A percentile compares a stretch with the other conserved stretches of the same genome.
Conservation (phyloP, 2,888 invertebrate genomes). For the Conops quadrifasciatus region DNA sequence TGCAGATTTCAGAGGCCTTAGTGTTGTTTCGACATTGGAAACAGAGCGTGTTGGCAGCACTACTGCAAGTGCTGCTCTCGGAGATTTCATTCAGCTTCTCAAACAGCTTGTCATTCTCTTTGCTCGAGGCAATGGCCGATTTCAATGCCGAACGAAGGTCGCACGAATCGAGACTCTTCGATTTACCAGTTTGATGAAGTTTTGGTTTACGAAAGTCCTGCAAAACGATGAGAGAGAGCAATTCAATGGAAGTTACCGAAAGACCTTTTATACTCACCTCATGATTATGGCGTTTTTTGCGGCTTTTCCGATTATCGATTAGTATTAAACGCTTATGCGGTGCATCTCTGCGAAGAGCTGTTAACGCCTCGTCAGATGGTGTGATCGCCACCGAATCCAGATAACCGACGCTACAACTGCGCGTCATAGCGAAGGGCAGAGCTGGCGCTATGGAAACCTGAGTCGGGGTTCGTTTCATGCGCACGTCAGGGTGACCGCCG, state of each 20-base stretch:
- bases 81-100: constrained; percentile 61
- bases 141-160: constrained; percentile 71
- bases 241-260: not conserved
- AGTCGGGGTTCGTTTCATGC: constrained; percentile 69
- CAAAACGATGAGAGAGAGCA: not conserved
- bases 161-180: constrained; percentile 85
- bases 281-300: constrained; percentile 59
- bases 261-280: constrained; percentile 45
- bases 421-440: constrained; percentile 75
- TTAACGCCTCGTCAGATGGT: constrained; percentile 77
- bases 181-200: constrained; percentile 66
- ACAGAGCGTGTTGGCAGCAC: constrained; percentile 53
- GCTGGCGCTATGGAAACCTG: constrained; percentile 74
- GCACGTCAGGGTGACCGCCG: constrained; percentile 34
- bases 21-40: constrained; percentile 56
- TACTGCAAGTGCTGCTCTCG: constrained; percentile 57
- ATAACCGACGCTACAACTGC: constrained; percentile 90
- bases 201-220: constrained; percentile 60
- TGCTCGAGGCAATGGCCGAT: constrained; percentile 44
- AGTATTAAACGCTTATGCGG: constrained; percentile 78
- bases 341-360: constrained; percentile 77
- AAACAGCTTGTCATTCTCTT: constrained; percentile 55
- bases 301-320: constrained; percentile 73
- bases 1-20: constrained; percentile 55
- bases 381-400: constrained; percentile 83